These are phyloP conservation scores for Pammene fasciana DNA, from an alignment of 2,888 invertebrate species.

Conservation along the genomic window DNA sequence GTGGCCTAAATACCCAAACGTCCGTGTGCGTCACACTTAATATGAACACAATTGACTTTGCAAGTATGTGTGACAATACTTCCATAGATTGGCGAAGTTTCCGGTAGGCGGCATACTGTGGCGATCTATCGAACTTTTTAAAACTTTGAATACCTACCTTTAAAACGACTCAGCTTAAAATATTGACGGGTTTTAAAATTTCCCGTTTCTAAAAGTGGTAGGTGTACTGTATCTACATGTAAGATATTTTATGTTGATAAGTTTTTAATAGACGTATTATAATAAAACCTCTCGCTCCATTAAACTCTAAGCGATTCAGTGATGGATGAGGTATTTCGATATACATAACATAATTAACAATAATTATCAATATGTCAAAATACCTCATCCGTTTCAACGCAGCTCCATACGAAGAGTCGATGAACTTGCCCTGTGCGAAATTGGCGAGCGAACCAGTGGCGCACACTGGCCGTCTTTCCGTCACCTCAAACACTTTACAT, in stretches of 20 bases:
- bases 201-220: too few species aligned
- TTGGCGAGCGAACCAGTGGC: slow-evolving; percentile 73
- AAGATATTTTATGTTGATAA: not conserved
- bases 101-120: not conserved
- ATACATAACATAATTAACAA: slow-evolving; percentile 16
- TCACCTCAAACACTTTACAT: slow-evolving; percentile 42
- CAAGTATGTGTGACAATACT: slow-evolving; percentile 55
- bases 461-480: slow-evolving; percentile 61
- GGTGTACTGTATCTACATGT: too few species aligned
- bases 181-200: not conserved
- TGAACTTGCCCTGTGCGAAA: slow-evolving; percentile 80
- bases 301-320: slow-evolving; percentile 27
- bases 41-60: slow-evolving; percentile 58
- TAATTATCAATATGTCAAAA: slow-evolving; percentile 42
- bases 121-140: not conserved
- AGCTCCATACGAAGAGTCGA: slow-evolving; percentile 69
- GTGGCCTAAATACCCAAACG: slow-evolving; percentile 40
- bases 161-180: too few species aligned
- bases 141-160: not conserved
- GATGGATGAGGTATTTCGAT: slow-evolving; percentile 24
- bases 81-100: slow-evolving; percentile 48
- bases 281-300: slow-evolving; percentile 36
- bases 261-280: slow-evolving; percentile 16
- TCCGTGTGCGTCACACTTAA: slow-evolving; percentile 34
- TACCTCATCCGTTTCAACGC: slow-evolving; percentile 64